phyloP scores from a whole-genome alignment of 2,888 invertebrate species.

The Epinotia brunnichana region DNA sequence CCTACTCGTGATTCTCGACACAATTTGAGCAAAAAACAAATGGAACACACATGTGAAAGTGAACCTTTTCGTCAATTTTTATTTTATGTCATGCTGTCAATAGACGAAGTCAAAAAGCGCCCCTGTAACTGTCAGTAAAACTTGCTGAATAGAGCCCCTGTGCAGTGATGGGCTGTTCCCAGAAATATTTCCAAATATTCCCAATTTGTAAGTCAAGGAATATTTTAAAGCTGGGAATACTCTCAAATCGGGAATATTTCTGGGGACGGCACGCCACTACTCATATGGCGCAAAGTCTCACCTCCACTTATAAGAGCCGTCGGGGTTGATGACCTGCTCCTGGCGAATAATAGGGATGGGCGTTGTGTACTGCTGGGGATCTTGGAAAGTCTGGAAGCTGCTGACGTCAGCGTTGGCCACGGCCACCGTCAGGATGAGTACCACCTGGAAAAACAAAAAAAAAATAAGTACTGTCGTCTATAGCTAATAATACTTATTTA shows the following conservation, averaged over 20 bases:
- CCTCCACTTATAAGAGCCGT: conserved; percentile 86
- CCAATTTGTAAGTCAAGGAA: neutral
- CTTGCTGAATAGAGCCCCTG: neutral
- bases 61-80: too few relatives aligned
- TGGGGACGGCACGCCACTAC: neutral
- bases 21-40: too few relatives aligned
- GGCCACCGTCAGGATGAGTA: conserved; percentile 53
- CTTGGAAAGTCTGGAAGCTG: conserved; percentile 65
- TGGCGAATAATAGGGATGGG: conserved; percentile 87
- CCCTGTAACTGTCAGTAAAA: neutral
- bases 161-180: neutral
- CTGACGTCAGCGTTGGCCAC: conserved; percentile 66
- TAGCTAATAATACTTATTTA: neutral
- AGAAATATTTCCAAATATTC: neutral
- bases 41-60: too few relatives aligned
- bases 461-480: neutral
- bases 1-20: too few relatives aligned
- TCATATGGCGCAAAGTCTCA: conserved; percentile 48
- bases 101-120: neutral
- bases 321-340: conserved; percentile 87
- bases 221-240: neutral
- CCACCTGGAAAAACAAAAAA: conserved; percentile 51
- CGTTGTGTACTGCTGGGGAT: conserved; percentile 68
- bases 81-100: too few relatives aligned
- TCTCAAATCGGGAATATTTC: neutral